A percentile compares a stretch with the other conserved stretches of the same genome.
phyloP scores from a whole-genome alignment of 1,140 invertebrate species.

The Drosophila ambigua region DNA sequence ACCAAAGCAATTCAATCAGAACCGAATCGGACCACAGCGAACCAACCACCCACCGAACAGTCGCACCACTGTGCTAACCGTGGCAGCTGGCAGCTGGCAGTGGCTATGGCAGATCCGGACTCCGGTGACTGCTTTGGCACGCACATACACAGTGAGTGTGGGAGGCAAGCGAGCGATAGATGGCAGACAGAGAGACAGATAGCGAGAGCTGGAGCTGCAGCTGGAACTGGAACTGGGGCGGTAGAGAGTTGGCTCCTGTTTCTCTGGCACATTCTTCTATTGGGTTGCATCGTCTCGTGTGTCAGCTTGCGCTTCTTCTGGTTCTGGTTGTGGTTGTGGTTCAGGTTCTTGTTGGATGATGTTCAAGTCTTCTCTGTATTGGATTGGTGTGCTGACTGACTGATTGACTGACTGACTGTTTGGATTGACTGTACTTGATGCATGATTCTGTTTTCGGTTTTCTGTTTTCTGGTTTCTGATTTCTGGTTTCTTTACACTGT shows the following conservation, averaged over 20 bases:
- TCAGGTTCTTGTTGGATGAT: not conserved
- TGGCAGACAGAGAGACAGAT: slow-evolving; percentile 42
- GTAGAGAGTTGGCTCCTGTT: not conserved
- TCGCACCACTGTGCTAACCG: not conserved
- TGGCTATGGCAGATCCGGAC: too few relatives aligned
- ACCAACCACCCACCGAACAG: slow-evolving; percentile 1
- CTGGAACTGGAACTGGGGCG: slow-evolving; percentile 3
- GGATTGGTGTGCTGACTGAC: slow-evolving; percentile 30
- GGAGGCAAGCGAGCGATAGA: slow-evolving; percentile 13
- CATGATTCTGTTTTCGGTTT: not conserved
- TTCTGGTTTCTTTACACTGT: slow-evolving; percentile 4
- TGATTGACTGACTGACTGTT: slow-evolving; percentile 34
- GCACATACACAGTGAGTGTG: slow-evolving; percentile 16
- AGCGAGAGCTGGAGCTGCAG: slow-evolving; percentile 11
- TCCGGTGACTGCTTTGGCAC: too few relatives aligned
- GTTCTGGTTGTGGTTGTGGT: not conserved
- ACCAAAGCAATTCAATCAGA: slow-evolving; percentile 64
- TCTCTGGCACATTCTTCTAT: slow-evolving; percentile 6
- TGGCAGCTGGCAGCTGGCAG: not conserved
- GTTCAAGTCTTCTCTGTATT: slow-evolving; percentile 4
- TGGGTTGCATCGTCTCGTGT: not conserved
- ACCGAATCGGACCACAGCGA: slow-evolving; percentile 31
- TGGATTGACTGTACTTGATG: slow-evolving; percentile 35
- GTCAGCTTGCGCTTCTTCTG: slow-evolving; percentile 8
- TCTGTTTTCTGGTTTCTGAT: too few relatives aligned